Percentiles rank a stretch among this genome's conserved stretches.
Conservation (phyloP, 1,140 invertebrate species). For the Acromyrmex charruanus region DNA sequence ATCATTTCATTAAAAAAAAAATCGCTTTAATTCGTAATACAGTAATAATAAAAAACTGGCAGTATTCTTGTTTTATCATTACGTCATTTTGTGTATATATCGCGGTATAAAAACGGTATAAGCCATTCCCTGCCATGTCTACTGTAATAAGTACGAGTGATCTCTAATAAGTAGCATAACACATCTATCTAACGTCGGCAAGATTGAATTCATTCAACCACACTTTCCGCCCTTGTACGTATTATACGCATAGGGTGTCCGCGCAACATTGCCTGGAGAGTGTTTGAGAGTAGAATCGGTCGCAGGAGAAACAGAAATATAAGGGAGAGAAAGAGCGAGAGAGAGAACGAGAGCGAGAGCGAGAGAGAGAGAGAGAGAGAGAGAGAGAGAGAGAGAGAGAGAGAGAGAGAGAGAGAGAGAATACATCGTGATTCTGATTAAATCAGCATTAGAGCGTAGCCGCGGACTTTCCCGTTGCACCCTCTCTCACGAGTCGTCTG, state of each 20-base stretch:
- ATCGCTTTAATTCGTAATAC: background rate
- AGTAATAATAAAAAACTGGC: background rate
- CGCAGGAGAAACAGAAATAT: background rate
- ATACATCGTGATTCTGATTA: slow-evolving; percentile 49
- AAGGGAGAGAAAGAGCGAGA: background rate
- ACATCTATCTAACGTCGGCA: slow-evolving; percentile 34
- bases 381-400: background rate
- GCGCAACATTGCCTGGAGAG: slow-evolving; percentile 31
- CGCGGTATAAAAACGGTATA: background rate
- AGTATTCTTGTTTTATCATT: background rate
- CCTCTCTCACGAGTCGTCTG: slow-evolving; percentile 60
- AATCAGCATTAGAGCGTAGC: slow-evolving; percentile 56
- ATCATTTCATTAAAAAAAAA: too few species aligned
- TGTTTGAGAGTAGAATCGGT: slow-evolving; percentile 32
- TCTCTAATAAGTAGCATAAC: slow-evolving; percentile 49
- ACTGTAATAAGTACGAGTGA: slow-evolving; percentile 13
- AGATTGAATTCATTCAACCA: slow-evolving; percentile 63
- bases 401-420: background rate
- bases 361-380: background rate
- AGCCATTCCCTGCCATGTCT: background rate
- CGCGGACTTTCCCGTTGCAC: slow-evolving; percentile 50
- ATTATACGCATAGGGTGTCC: background rate
- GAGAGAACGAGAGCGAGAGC: background rate
- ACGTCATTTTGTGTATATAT: background rate
- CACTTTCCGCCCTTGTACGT: slow-evolving; percentile 40